These are phyloP conservation scores for Pseudolaguvia tuberculata DNA, from an alignment of 2,113 vertebrate species.

Conservation along the genomic window DNA sequence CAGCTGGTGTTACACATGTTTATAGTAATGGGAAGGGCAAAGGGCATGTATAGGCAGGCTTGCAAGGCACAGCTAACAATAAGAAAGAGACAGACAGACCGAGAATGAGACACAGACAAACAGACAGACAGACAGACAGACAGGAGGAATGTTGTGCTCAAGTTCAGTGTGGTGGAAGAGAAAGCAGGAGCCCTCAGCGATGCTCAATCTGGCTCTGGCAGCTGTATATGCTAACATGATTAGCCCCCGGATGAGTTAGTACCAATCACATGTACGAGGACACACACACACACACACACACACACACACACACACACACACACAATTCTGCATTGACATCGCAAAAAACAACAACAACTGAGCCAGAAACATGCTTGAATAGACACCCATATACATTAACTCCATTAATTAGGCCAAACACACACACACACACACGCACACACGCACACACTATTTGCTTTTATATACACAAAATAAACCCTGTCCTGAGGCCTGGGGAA, in stretches of 20 bases:
- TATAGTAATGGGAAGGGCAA: slow-evolving; percentile 2
- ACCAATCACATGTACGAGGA: slow-evolving; percentile 72
- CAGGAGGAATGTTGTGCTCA: slow-evolving; percentile 65
- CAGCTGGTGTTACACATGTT: slow-evolving; percentile 27
- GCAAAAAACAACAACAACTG: not conserved
- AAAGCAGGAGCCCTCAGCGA: slow-evolving; percentile 87
- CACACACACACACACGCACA: slow-evolving; percentile 25
- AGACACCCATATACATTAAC: not conserved
- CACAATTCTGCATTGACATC: slow-evolving; percentile 13
- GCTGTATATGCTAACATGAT: slow-evolving; percentile 91
- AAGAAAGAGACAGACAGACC: not conserved
- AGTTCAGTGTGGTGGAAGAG: slow-evolving; percentile 84
- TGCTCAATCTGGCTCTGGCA: slow-evolving; percentile 85
- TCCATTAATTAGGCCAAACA: not conserved
- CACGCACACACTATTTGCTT: not conserved
- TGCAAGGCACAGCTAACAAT: not conserved
- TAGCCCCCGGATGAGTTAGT: slow-evolving; percentile 93
- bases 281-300: slow-evolving; percentile 54
- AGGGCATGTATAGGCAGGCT: not conserved
- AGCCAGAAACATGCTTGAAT: not conserved
- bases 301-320: too few species aligned
- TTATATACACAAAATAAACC: not conserved
- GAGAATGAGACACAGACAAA: slow-evolving; percentile 21
- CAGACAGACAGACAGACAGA: slow-evolving; percentile 20
- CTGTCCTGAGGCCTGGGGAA: not conserved